Conservation (phyloP, 1,140 invertebrate species). For the Drosophila parabipectinata region DNA sequence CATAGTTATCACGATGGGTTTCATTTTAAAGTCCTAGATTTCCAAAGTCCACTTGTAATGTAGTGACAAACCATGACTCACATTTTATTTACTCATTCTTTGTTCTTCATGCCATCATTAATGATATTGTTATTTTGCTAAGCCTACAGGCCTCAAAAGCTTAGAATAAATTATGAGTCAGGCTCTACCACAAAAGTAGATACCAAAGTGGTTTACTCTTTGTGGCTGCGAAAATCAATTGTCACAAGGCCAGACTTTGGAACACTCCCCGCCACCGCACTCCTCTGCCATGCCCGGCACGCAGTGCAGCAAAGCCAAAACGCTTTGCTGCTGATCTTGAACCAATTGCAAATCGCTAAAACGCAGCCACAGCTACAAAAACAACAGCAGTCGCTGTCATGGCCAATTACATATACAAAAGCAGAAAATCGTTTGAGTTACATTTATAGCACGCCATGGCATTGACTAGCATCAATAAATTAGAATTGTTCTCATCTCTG, state of each 20-base stretch:
- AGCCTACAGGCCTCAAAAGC: conserved; percentile 22
- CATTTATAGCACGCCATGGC: conserved; percentile 61
- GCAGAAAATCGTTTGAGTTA: conserved; percentile 46
- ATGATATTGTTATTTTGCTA: conserved; percentile 30
- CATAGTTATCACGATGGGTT: no score
- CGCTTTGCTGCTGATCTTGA: conserved; percentile 68
- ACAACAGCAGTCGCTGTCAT: conserved; percentile 39
- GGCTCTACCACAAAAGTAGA: conserved; percentile 43
- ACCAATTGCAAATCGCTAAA: conserved; percentile 78
- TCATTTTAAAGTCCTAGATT: not conserved
- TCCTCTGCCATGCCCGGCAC: conserved; percentile 12
- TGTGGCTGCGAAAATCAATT: conserved; percentile 57
- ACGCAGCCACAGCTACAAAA: conserved; percentile 26
- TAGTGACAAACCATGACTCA: no score
- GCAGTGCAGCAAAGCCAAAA: conserved; percentile 42
- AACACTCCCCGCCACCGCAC: not conserved
- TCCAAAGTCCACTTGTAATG: conserved; percentile 6
- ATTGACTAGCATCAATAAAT: conserved; percentile 63
- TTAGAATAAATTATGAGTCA: conserved; percentile 63
- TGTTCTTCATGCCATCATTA: conserved; percentile 20
- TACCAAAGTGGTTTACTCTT: conserved; percentile 54
- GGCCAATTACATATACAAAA: conserved; percentile 52
- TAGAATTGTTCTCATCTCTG: conserved; percentile 50
- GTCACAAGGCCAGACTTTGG: conserved; percentile 47
- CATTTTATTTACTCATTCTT: not conserved